A percentile compares a stretch with the other conserved stretches of the same genome.
phyloP scores from a whole-genome alignment of 2,797 vertebrate genomes.

The Prunella strophiata region DNA sequence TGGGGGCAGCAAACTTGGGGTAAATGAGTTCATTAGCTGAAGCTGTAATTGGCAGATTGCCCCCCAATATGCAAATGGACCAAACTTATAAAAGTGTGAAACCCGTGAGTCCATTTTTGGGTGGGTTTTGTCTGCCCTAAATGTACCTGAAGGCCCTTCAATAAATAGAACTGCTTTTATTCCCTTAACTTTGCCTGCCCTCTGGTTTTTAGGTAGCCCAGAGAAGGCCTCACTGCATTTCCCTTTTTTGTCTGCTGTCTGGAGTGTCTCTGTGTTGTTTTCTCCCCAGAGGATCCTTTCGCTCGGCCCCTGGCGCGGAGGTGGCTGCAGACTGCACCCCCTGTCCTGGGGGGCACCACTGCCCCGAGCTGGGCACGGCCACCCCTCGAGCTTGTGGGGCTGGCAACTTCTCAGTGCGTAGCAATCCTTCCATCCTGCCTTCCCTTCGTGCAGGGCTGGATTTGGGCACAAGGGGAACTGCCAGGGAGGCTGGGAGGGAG shows the following conservation, averaged over 20 bases:
- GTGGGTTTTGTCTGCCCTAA: not conserved
- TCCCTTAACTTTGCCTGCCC: accelerated
- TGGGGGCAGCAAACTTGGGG: not conserved
- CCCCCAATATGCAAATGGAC: not conserved
- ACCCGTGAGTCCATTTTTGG: not conserved
- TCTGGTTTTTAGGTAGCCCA: not conserved
- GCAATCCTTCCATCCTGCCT: not conserved
- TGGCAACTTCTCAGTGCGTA: conserved; percentile 90
- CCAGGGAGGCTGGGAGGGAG: not conserved
- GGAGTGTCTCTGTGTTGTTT: not conserved
- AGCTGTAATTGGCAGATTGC: not conserved
- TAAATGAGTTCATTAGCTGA: not conserved
- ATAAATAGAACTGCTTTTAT: not conserved
- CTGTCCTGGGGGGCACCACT: conserved; percentile 87
- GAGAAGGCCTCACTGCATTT: not conserved
- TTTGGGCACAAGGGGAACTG: not conserved
- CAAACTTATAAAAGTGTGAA: not conserved
- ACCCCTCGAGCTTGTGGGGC: conserved; percentile 81
- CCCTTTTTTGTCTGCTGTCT: not conserved
- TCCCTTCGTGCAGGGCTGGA: not conserved
- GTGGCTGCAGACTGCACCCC: conserved; percentile 79
- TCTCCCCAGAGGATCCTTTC: conserved; percentile 80
- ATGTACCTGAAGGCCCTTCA: not conserved
- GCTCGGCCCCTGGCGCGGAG: conserved; percentile 74
- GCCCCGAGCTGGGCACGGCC: conserved; percentile 83